These are phyloP conservation scores for Malurus elegans DNA, from an alignment of 2,113 vertebrate species.

Conservation along the genomic window DNA sequence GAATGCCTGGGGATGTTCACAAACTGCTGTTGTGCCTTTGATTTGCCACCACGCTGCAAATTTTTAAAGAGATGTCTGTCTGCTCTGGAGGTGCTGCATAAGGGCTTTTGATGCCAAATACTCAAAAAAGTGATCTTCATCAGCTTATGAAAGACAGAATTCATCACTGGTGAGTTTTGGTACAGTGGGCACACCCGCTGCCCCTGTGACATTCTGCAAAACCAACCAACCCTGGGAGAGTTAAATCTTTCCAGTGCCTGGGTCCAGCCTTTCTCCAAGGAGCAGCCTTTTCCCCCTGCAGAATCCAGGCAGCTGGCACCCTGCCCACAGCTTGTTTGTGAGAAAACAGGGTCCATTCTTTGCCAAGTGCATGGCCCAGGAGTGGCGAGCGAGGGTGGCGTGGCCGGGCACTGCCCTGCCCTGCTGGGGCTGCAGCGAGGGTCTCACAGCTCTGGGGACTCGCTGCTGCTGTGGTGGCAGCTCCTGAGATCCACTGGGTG, in stretches of 20 bases:
- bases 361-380: neutral
- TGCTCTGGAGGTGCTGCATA: neutral
- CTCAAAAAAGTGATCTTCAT: neutral
- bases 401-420: neutral
- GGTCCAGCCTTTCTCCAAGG: neutral
- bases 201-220: accelerated
- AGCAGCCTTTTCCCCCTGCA: slow-evolving; percentile 18
- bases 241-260: neutral
- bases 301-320: slow-evolving; percentile 7
- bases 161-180: neutral
- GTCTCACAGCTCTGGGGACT: slow-evolving; percentile 23
- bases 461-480: neutral
- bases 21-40: neutral
- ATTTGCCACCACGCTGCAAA: neutral
- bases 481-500: neutral
- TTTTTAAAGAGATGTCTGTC: neutral
- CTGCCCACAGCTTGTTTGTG: slow-evolving; percentile 28
- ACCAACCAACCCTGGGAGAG: neutral
- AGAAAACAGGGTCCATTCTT: neutral
- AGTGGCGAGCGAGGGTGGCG: neutral
- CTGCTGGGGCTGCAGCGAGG: neutral
- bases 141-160: neutral
- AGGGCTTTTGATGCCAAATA: neutral
- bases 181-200: neutral
- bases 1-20: neutral